phyloP scores from a whole-genome alignment of 1,140 invertebrate species.

The Caenorhabditis latens region DNA sequence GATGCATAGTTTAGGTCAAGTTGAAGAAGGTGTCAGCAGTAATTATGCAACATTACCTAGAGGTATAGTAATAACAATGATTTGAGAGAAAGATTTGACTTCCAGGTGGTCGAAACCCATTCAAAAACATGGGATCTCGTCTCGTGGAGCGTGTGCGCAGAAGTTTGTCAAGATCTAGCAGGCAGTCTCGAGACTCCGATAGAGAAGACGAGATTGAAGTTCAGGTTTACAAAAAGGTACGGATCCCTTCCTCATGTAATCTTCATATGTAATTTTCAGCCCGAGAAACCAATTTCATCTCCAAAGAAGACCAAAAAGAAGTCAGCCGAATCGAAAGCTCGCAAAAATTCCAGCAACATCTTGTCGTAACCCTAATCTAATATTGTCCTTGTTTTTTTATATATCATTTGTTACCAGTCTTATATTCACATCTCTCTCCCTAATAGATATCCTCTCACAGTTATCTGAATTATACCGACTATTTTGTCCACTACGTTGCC shows the following conservation, averaged over 20 bases:
- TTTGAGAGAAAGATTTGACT: background rate
- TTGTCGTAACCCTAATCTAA: background rate
- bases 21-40: slow-evolving; percentile 57
- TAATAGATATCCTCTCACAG: background rate
- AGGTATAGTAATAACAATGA: background rate
- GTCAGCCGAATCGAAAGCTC: slow-evolving; percentile 61
- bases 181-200: slow-evolving; percentile 46
- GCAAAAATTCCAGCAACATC: slow-evolving; percentile 55
- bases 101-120: slow-evolving; percentile 75
- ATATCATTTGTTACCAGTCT: background rate
- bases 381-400: background rate
- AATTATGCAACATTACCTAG: slow-evolving; percentile 55
- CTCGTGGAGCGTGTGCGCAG: slow-evolving; percentile 74
- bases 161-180: slow-evolving; percentile 70
- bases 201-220: slow-evolving; percentile 47
- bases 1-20: slow-evolving; percentile 57
- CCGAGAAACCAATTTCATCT: slow-evolving; percentile 50
- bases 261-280: slow-evolving; percentile 19
- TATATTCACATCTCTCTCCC: background rate
- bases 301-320: slow-evolving; percentile 66
- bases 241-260: too few relatives aligned
- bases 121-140: slow-evolving; percentile 76
- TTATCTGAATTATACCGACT: background rate
- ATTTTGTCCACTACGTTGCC: slow-evolving; percentile 20
- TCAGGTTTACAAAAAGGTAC: slow-evolving; percentile 54